Percentiles rank a stretch among this genome's conserved stretches.
Evolutionary conservation across 1,140 invertebrate species (phyloP).

Genomic region (Eurosta solidaginis): DNA sequence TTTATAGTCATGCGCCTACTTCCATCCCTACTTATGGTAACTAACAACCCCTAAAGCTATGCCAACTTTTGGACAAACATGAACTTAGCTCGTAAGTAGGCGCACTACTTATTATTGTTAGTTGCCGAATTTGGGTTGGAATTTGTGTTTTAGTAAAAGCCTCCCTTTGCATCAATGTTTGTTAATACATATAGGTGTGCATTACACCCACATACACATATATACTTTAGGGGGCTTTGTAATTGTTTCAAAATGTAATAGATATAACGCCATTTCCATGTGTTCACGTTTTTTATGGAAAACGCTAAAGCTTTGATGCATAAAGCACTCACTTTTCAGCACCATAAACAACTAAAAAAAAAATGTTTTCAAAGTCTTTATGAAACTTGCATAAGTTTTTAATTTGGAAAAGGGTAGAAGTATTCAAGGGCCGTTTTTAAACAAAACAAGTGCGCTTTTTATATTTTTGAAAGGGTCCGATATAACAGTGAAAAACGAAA

Average conservation of each 20-base stretch:
- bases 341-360: background rate
- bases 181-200: background rate
- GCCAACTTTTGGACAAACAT: background rate
- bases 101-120: background rate
- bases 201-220: background rate
- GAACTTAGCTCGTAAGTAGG: background rate
- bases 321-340: background rate
- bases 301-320: background rate
- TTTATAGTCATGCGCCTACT: slow-evolving; percentile 17
- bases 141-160: too few species aligned
- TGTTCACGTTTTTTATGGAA: background rate
- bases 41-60: slow-evolving; percentile 18
- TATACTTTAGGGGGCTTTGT: background rate
- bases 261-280: background rate
- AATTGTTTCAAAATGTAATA: too few species aligned
- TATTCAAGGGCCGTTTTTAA: too few species aligned
- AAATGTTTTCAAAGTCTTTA: background rate
- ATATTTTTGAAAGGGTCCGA: too few species aligned
- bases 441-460: too few species aligned
- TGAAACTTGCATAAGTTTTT: background rate
- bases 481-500: too few species aligned
- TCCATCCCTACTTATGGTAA: background rate
- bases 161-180: too few species aligned
- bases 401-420: background rate
- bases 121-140: background rate